These are phyloP conservation scores for Zygogramma bicolorata DNA, from an alignment of 2,888 invertebrate species.

Conservation along the genomic window DNA sequence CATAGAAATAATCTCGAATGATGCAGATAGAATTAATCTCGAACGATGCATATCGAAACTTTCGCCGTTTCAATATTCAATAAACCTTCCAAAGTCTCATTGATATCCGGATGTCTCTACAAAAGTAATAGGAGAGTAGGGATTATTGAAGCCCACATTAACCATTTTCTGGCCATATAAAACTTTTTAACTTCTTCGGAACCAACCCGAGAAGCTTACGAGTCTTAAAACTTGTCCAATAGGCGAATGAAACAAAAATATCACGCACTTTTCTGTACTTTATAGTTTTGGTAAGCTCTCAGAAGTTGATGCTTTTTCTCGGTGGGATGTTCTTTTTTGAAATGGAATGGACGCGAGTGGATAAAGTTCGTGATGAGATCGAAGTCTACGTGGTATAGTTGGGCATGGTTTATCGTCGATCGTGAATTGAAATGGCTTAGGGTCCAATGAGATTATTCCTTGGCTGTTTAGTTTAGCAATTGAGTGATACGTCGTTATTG, in stretches of 20 bases:
- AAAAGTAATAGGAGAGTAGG: not conserved
- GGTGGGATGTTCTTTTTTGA: not conserved
- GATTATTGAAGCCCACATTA: not conserved
- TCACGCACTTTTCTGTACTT: not conserved
- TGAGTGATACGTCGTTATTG: too few relatives aligned
- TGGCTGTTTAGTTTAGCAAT: too few relatives aligned
- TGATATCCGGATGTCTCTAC: not conserved
- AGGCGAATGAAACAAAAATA: constrained; percentile 1
- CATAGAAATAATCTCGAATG: too few relatives aligned
- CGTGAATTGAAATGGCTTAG: not conserved
- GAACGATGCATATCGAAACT: not conserved
- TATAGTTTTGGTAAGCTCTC: not conserved
- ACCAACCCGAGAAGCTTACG: constrained; percentile 4
- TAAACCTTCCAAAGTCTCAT: not conserved
- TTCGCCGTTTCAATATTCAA: not conserved
- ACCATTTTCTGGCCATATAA: constrained; percentile 3
- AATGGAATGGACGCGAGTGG: not conserved
- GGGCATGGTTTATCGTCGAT: not conserved
- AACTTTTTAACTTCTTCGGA: not conserved
- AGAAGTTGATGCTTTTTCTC: not conserved
- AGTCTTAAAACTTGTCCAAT: not conserved
- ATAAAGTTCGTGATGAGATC: not conserved
- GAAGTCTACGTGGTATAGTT: not conserved
- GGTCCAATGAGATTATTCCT: not conserved
- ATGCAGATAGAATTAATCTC: not conserved